Conservation (phyloP, 1,140 invertebrate species). For the Leptinotarsa lineolata region DNA sequence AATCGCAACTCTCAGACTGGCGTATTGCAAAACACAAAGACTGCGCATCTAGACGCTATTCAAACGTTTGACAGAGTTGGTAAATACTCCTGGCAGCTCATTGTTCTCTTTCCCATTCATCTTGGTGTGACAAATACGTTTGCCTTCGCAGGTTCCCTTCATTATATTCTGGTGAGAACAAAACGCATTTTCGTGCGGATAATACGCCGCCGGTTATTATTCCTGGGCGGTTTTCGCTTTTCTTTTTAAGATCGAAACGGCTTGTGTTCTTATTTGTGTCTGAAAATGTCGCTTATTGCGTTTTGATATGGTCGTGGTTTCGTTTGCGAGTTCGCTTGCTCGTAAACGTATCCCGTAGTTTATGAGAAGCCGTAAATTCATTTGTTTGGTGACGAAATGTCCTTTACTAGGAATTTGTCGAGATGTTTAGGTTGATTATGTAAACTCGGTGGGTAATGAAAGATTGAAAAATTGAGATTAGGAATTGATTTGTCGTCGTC, state of each 20-base stretch:
- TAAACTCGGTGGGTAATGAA: too few relatives aligned
- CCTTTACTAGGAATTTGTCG: neutral
- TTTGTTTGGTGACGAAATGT: constrained; percentile 19
- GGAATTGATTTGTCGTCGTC: too few relatives aligned
- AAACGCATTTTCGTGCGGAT: constrained; percentile 10
- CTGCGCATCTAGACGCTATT: neutral
- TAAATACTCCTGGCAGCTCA: constrained; percentile 13
- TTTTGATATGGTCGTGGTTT: constrained; percentile 5
- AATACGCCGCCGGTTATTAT: neutral
- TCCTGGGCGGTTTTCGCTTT: neutral
- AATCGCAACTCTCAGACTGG: neutral
- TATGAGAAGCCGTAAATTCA: constrained; percentile 7
- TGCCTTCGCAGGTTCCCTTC: constrained; percentile 13
- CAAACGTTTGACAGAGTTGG: constrained; percentile 10
- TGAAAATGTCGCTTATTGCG: neutral
- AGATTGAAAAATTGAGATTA: too few relatives aligned
- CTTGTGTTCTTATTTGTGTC: neutral
- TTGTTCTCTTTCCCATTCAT: constrained; percentile 19
- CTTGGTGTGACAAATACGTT: constrained; percentile 17
- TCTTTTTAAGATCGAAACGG: neutral
- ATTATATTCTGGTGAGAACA: neutral
- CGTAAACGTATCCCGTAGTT: constrained; percentile 1
- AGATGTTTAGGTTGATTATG: too few relatives aligned
- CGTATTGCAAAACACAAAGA: neutral
- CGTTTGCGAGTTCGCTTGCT: neutral